phyloP scores from a whole-genome alignment of 2,888 invertebrate species.

The Zhuqinia jingwanae region DNA sequence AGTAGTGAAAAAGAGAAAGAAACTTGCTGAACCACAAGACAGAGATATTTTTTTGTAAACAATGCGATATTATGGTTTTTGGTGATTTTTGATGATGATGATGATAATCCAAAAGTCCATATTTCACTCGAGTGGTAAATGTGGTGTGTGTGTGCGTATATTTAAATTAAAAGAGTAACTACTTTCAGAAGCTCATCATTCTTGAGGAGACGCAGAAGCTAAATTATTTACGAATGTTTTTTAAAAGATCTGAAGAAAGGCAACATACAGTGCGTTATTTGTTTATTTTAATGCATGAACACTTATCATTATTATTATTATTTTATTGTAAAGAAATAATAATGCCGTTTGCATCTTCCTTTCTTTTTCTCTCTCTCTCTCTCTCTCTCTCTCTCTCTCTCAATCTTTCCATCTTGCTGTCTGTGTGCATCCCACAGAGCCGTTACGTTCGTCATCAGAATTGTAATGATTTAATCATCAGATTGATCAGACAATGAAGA shows the following conservation, averaged over 20 bases:
- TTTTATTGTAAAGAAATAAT: neutral
- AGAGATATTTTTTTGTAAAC: neutral
- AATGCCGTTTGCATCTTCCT: neutral
- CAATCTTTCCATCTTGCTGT: conserved; percentile 51
- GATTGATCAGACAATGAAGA: conserved; percentile 53
- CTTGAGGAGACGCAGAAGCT: neutral
- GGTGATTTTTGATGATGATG: too few species aligned
- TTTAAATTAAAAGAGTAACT: conserved; percentile 25
- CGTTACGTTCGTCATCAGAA: conserved; percentile 60
- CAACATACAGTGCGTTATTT: conserved; percentile 27
- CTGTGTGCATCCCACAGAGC: conserved; percentile 68
- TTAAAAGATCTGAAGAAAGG: conserved; percentile 36
- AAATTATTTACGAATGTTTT: conserved; percentile 28
- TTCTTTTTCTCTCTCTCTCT: neutral
- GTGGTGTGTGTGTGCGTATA: too few species aligned
- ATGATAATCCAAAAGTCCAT: neutral
- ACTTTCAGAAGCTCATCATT: conserved; percentile 33
- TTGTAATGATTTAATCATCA: conserved; percentile 68
- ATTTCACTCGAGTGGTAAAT: neutral
- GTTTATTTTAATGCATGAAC: neutral
- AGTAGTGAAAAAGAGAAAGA: too few species aligned
- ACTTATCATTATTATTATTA: neutral
- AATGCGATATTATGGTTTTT: too few species aligned
- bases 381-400: neutral
- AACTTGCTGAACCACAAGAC: neutral